These are phyloP conservation scores for Diorhabda carinulata DNA, from an alignment of 1,140 invertebrate genomes.

Conservation along the genomic window DNA sequence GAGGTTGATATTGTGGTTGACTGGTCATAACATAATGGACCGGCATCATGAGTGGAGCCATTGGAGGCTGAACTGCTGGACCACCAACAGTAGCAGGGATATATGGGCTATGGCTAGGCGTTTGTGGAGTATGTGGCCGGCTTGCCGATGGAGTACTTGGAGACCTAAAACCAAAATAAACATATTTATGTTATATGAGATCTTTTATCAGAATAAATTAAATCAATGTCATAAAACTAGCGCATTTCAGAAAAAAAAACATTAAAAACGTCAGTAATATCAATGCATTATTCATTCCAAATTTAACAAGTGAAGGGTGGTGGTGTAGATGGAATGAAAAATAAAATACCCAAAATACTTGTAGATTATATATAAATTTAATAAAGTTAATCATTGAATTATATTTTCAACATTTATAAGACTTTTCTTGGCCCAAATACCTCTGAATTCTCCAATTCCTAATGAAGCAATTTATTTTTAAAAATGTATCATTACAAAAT, in stretches of 20 bases:
- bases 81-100: conserved; percentile 38
- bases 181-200: neutral
- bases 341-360: no score
- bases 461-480: no score
- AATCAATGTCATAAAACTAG: neutral
- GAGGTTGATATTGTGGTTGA: conserved; percentile 44
- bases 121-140: conserved; percentile 81
- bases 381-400: no score
- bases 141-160: conserved; percentile 64
- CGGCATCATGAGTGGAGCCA: conserved; percentile 45
- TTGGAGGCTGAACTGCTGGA: conserved; percentile 42
- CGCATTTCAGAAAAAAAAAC: neutral
- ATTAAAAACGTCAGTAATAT: neutral
- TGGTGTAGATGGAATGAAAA: no score
- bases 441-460: no score
- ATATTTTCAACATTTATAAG: no score
- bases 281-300: neutral
- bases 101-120: conserved; percentile 56
- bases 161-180: conserved; percentile 48
- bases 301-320: no score
- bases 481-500: no score
- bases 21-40: conserved; percentile 39
- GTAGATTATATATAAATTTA: no score
- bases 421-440: no score
- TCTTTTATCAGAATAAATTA: neutral